These are phyloP conservation scores for Ceratina japonica DNA, from an alignment of 1,140 invertebrate species.

Conservation along the genomic window DNA sequence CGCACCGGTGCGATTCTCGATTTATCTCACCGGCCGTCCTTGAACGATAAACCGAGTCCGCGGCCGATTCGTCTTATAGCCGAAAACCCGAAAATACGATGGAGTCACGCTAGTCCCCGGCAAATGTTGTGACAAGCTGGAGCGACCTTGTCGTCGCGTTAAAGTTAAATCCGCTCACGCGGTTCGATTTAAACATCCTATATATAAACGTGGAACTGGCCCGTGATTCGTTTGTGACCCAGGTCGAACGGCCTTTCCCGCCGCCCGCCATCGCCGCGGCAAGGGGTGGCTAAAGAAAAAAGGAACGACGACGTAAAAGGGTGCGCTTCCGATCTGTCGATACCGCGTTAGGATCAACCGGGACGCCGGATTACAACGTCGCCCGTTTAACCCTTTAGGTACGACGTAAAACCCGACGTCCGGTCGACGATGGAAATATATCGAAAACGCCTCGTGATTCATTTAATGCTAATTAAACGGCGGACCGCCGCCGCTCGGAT, in stretches of 20 bases:
- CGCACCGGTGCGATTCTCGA: constrained; percentile 3
- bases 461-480: too few species aligned
- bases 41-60: constrained; percentile 33
- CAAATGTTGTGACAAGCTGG: constrained; percentile 48
- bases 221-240: constrained; percentile 44
- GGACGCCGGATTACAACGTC: constrained; percentile 3
- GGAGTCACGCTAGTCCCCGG: constrained; percentile 33
- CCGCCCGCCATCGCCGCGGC: too few species aligned
- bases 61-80: constrained; percentile 27
- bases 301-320: too few species aligned
- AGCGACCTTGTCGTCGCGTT: constrained; percentile 45
- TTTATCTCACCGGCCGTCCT: constrained; percentile 27
- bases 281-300: background rate
- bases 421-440: background rate
- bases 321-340: constrained; percentile 20
- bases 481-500: too few species aligned
- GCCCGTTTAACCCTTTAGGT: background rate
- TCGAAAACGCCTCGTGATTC: too few species aligned
- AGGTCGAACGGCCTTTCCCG: constrained; percentile 30
- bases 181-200: constrained; percentile 46
- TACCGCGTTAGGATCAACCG: background rate
- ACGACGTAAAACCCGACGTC: background rate
- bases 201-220: constrained; percentile 45
- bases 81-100: constrained; percentile 45
- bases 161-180: constrained; percentile 47